phyloP scores from a whole-genome alignment of 2,888 invertebrate species.

The Tetrapedia diversipes region DNA sequence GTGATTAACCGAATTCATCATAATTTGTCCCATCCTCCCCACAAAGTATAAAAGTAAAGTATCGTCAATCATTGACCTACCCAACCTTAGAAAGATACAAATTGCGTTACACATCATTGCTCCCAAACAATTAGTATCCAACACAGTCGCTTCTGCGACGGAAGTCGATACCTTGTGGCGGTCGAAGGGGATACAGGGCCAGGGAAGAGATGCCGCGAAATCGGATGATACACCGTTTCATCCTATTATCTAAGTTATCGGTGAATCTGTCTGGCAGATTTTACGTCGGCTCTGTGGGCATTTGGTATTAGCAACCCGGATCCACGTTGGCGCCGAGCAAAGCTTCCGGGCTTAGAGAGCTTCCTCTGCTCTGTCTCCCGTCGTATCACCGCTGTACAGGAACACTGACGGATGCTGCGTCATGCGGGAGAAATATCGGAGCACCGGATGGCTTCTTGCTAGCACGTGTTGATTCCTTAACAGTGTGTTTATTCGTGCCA shows the following conservation, averaged over 20 bases:
- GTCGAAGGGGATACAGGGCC: neutral
- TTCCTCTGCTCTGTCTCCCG: neutral
- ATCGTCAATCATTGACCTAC: too few species aligned
- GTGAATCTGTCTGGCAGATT: constrained; percentile 16
- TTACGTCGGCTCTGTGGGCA: neutral
- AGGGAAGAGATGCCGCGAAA: neutral
- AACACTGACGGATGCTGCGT: neutral
- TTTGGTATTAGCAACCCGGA: neutral
- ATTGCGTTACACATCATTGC: too few species aligned
- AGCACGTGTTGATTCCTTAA: neutral
- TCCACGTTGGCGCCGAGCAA: neutral
- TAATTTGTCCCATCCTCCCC: too few species aligned
- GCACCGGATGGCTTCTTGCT: neutral
- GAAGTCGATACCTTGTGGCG: neutral
- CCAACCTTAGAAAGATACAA: too few species aligned
- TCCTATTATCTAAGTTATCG: constrained; percentile 11
- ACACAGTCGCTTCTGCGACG: neutral
- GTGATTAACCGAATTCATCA: too few species aligned
- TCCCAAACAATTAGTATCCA: too few species aligned
- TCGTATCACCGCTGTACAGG: neutral
- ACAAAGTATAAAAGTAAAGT: too few species aligned
- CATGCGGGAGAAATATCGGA: neutral
- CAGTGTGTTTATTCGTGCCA: too few species aligned
- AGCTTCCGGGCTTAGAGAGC: neutral
- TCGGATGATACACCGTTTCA: constrained; percentile 7